Conservation (phyloP, 2,888 invertebrate genomes). For the Marronus borbonicus region DNA sequence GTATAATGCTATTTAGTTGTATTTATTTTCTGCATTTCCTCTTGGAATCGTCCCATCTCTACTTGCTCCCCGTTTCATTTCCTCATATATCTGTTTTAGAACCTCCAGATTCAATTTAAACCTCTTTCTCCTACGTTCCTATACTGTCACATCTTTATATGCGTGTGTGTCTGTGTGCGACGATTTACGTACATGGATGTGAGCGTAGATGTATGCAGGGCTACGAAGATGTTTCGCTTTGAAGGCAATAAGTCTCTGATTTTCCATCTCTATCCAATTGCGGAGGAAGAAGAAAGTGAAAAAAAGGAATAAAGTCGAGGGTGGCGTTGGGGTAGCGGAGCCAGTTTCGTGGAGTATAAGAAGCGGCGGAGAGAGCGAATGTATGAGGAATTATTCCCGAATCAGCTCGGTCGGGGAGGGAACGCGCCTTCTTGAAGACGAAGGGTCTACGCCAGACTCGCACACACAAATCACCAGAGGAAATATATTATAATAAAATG, state of each 20-base stretch:
- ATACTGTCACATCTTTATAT: background rate
- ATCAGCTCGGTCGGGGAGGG: conserved; percentile 64
- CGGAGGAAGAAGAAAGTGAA: conserved; percentile 62
- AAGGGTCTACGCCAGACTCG: conserved; percentile 61
- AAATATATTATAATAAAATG: conserved; percentile 69
- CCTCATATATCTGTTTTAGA: conserved; percentile 27
- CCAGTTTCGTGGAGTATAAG: conserved; percentile 39
- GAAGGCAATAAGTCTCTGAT: conserved; percentile 65
- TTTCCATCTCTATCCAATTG: conserved; percentile 55
- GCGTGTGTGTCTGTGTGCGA: conserved; percentile 2
- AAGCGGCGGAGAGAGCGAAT: conserved; percentile 57
- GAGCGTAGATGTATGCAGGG: conserved; percentile 35
- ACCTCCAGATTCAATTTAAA: conserved; percentile 18
- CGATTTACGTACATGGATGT: conserved; percentile 25
- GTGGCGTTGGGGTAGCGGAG: conserved; percentile 53
- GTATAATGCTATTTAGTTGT: background rate
- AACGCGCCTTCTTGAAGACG: conserved; percentile 58
- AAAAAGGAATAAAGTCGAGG: conserved; percentile 62
- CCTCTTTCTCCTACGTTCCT: conserved; percentile 21
- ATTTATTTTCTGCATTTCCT: background rate
- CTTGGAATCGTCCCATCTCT: background rate
- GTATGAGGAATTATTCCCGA: conserved; percentile 68
- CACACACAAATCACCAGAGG: conserved; percentile 69
- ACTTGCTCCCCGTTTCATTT: conserved; percentile 10
- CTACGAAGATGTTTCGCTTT: conserved; percentile 64